A percentile compares a stretch with the other conserved stretches of the same genome.
These are phyloP conservation scores for Typhlomys cinereus DNA, from an alignment of 2,113 vertebrate species.

Conservation along the genomic window DNA sequence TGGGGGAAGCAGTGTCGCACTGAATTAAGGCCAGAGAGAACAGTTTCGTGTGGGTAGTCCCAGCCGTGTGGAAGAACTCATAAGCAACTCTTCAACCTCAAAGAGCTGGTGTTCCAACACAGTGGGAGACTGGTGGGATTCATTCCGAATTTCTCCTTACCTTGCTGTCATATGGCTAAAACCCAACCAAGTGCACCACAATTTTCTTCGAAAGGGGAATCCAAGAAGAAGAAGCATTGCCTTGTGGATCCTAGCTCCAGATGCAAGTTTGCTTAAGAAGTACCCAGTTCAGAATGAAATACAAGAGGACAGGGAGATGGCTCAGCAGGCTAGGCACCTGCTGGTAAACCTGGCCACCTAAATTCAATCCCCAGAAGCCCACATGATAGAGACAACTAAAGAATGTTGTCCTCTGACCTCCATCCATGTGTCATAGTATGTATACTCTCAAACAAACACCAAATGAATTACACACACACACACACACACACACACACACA, in stretches of 20 bases:
- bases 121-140: not conserved
- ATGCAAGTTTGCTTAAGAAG: not conserved
- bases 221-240: not conserved
- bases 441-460: no score
- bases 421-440: no score
- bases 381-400: no score
- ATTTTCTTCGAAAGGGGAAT: not conserved
- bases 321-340: no score
- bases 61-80: not conserved
- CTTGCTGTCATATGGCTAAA: not conserved
- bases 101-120: not conserved
- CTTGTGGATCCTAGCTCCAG: not conserved
- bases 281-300: not conserved
- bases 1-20: not conserved
- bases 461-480: no score
- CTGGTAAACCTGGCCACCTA: no score
- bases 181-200: fast-evolving
- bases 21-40: not conserved
- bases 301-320: no score
- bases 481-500: no score
- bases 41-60: not conserved
- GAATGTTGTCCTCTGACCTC: no score
- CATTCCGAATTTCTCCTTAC: not conserved
- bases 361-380: no score
- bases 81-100: constrained; percentile 10